Percentiles rank a stretch among this genome's conserved stretches.
Conservation (phyloP, 1,140 invertebrate species). For the Drosophila pseudoobscura region DNA sequence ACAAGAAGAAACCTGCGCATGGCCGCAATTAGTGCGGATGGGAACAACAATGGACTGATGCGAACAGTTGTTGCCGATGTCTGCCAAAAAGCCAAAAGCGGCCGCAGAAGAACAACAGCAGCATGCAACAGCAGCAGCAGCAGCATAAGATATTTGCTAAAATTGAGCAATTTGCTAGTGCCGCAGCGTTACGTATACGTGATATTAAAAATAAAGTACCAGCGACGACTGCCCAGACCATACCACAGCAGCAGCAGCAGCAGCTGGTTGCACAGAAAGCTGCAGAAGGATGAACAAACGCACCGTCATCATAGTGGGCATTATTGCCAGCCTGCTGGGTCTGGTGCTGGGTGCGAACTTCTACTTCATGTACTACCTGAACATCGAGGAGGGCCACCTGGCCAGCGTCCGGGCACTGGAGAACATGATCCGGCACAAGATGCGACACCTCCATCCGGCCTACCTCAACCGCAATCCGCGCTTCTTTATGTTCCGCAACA, state of each 20-base stretch:
- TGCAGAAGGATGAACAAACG: slow-evolving; percentile 75
- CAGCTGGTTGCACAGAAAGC: not conserved
- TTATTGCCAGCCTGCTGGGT: slow-evolving; percentile 70
- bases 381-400: slow-evolving; percentile 69
- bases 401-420: slow-evolving; percentile 71
- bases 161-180: slow-evolving; percentile 71
- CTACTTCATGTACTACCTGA: slow-evolving; percentile 83
- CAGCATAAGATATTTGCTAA: slow-evolving; percentile 58
- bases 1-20: slow-evolving; percentile 5
- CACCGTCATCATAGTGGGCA: slow-evolving; percentile 66
- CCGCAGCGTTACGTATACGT: slow-evolving; percentile 56
- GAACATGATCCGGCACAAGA: slow-evolving; percentile 74
- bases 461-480: slow-evolving; percentile 83
- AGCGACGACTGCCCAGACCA: slow-evolving; percentile 35
- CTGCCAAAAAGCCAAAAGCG: slow-evolving; percentile 64
- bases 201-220: slow-evolving; percentile 78
- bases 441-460: slow-evolving; percentile 74
- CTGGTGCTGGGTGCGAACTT: slow-evolving; percentile 77
- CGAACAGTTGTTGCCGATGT: slow-evolving; percentile 77
- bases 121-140: slow-evolving; percentile 51
- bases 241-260: slow-evolving; percentile 16
- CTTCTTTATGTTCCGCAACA: slow-evolving; percentile 82
- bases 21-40: slow-evolving; percentile 48
- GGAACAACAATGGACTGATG: slow-evolving; percentile 77
- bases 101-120: slow-evolving; percentile 36